phyloP scores from a whole-genome alignment of 2,888 invertebrate species.

The Dryobotodes eremita region DNA sequence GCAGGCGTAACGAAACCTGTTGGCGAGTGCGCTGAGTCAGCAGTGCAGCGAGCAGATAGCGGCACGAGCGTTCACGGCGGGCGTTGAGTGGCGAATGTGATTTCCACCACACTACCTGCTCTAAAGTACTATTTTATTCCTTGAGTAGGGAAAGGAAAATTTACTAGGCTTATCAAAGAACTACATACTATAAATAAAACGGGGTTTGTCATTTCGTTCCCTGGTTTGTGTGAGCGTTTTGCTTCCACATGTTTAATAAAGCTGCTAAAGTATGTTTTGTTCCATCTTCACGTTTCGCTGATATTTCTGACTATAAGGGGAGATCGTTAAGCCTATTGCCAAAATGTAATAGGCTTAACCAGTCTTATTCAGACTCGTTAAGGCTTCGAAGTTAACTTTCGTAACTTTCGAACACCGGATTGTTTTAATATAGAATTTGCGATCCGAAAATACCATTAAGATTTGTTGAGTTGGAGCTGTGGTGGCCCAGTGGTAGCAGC shows the following conservation, averaged over 20 bases:
- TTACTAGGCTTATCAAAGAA: conserved; percentile 2
- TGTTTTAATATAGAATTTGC: background rate
- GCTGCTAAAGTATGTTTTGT: background rate
- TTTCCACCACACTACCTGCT: too few relatives aligned
- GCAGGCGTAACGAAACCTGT: too few relatives aligned
- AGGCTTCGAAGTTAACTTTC: background rate
- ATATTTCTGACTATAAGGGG: background rate
- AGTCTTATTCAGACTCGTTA: background rate
- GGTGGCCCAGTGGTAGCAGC: background rate
- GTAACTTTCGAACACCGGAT: background rate
- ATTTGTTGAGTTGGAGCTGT: background rate
- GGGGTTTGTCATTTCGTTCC: background rate
- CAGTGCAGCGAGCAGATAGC: too few relatives aligned
- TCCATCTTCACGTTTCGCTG: background rate
- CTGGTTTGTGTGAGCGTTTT: background rate
- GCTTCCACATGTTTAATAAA: background rate
- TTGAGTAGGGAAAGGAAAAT: background rate
- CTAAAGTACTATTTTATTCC: background rate
- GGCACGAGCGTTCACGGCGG: too few relatives aligned
- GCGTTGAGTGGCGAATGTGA: too few relatives aligned
- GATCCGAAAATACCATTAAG: background rate
- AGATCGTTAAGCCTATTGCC: background rate
- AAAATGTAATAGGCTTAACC: conserved; percentile 16
- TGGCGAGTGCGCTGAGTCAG: too few relatives aligned
- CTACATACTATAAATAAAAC: background rate